These are phyloP conservation scores for Mustela lutreola DNA, from an alignment of 2,113 vertebrate genomes.

Conservation along the genomic window DNA sequence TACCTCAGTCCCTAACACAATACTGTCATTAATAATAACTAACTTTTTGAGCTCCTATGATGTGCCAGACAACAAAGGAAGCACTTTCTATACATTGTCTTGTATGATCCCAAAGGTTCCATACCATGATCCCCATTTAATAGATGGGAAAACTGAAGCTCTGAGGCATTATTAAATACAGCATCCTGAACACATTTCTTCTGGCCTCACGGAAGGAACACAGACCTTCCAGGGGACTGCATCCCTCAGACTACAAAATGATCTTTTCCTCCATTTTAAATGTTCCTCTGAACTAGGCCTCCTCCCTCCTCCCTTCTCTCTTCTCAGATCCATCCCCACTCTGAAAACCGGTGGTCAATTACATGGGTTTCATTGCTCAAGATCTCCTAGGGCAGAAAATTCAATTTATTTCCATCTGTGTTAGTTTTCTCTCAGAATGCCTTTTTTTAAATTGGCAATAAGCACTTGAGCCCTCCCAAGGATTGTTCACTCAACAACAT, in stretches of 20 bases:
- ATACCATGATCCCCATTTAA: background rate
- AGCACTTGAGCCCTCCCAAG: conserved; percentile 43
- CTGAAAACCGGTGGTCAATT: conserved; percentile 38
- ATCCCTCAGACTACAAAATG: background rate
- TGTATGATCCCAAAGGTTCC: background rate
- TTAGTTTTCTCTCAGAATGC: conserved; percentile 62
- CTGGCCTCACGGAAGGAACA: background rate
- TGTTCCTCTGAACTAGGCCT: background rate
- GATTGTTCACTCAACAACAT: background rate
- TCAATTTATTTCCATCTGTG: conserved; percentile 61
- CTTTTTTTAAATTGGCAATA: conserved; percentile 55
- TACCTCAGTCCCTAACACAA: background rate
- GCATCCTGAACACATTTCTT: background rate
- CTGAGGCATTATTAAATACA: background rate
- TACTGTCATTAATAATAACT: background rate
- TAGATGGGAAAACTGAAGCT: background rate
- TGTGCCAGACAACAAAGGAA: background rate
- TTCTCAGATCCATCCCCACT: background rate
- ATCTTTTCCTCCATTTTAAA: background rate
- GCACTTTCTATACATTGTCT: background rate
- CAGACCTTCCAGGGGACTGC: fast-evolving
- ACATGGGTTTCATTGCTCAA: background rate
- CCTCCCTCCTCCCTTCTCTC: background rate
- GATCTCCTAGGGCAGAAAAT: conserved; percentile 56
- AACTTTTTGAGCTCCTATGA: background rate